A percentile compares a stretch with the other conserved stretches of the same genome.
phyloP scores from a whole-genome alignment of 37 sponge, comb jelly and placozoan genomes.

The Halichondria panicea region DNA sequence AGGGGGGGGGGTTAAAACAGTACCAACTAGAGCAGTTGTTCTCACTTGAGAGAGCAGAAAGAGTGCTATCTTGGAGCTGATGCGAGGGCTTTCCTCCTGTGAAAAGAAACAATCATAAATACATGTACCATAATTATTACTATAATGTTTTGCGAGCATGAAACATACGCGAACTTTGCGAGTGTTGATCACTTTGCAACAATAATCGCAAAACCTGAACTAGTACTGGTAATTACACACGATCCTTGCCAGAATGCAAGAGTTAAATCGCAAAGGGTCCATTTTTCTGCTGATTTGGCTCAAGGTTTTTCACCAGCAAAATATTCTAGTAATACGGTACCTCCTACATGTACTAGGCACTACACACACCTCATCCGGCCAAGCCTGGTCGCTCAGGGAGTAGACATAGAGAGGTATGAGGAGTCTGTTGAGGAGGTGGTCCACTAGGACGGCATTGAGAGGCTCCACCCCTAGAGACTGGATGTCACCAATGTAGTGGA shows the following conservation, averaged over 20 bases:
- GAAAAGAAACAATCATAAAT: background rate
- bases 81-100: conserved; percentile 62
- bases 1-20: background rate
- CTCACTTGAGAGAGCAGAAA: conserved; percentile 91
- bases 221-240: no score
- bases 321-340: no score
- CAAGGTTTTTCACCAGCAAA: no score
- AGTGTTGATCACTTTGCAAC: no score
- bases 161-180: no score
- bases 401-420: conserved; percentile 91
- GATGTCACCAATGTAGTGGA: conserved; percentile 96
- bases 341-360: no score
- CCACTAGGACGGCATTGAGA: conserved; percentile 71
- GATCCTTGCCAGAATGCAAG: no score
- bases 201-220: no score
- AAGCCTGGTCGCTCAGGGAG: conserved; percentile 43
- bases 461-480: conserved; percentile 59
- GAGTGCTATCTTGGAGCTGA: conserved; percentile 74
- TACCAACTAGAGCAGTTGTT: conserved; percentile 2
- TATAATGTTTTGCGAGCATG: no score
- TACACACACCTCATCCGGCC: no score
- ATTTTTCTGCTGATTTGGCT: no score
- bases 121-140: background rate
- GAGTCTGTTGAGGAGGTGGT: conserved; percentile 80
- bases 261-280: no score